A percentile compares a stretch with the other conserved stretches of the same genome.
These are phyloP conservation scores for Copidosoma aretas DNA, from an alignment of 2,888 invertebrate species.

Conservation along the genomic window DNA sequence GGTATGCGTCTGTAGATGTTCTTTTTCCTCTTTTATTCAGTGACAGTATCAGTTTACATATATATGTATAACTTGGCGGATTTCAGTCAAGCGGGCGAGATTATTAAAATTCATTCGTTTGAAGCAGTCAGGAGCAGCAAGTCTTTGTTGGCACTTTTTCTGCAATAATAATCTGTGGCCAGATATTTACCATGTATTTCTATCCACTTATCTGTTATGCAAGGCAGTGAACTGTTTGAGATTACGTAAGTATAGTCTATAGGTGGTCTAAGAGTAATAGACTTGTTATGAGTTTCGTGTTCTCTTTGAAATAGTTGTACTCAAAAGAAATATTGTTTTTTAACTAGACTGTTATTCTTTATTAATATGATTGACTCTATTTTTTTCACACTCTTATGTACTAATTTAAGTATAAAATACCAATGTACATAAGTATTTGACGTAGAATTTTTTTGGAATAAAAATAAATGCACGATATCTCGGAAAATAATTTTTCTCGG, in stretches of 20 bases:
- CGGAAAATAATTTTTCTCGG: no score
- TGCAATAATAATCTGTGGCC: slow-evolving; percentile 19
- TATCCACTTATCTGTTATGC: background rate
- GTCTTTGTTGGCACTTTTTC: slow-evolving; percentile 23
- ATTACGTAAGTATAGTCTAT: background rate
- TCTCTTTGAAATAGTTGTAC: background rate
- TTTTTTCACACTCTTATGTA: no score
- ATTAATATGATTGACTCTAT: no score
- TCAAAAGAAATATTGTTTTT: background rate
- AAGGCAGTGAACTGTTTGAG: background rate
- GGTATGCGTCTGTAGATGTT: background rate
- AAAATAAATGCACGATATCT: no score
- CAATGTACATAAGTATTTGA: no score
- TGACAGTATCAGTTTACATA: background rate
- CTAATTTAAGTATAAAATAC: no score
- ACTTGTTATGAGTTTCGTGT: background rate
- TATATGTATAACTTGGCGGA: slow-evolving; percentile 12
- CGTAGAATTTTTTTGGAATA: no score
- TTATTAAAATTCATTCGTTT: slow-evolving; percentile 29
- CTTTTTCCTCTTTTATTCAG: background rate
- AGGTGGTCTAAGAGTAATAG: background rate
- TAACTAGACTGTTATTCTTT: background rate
- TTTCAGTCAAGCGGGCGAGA: slow-evolving; percentile 14
- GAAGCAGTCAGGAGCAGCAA: background rate
- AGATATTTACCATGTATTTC: slow-evolving; percentile 19